Base-by-base conservation (phyloP, 2,888 invertebrate genomes). In the Cephus sareptanus region DNA sequence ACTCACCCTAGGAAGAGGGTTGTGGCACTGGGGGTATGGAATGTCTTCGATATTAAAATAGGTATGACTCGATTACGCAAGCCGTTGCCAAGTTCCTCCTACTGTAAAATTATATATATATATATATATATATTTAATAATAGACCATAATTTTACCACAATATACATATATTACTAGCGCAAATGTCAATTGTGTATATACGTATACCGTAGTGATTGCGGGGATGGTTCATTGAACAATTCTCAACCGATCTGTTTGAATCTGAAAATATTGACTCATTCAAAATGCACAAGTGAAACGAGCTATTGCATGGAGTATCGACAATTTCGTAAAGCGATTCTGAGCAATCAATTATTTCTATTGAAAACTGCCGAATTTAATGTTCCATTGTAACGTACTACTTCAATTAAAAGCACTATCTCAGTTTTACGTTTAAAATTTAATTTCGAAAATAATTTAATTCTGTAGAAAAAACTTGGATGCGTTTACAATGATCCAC, bases 31-130 rank as follows among this genome's bases (percentile, higher is more conserved):
- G 56, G 23, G 9, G 9, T 23, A 56, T 56, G 23, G 23, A 56
- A 23, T 56, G 56, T 35, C 74, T 40, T 68, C 12, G 69, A 77
- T 77, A 77, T 74, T 77, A 74, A 77, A 77, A 74, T 31, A 69
- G 30, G 69, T 74, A 74, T 74, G 68, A 33, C 35, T 11, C 69
- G 77, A 69, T 77, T 77, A 34, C 74, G 74, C 30, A 77, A 73
- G 74, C 23, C 15, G 4, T 15, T 40, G 15, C 40, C 6, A 40
- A 23, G 40, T 15, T 40, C 40, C 15, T 40, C 1, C 40, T 40
- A 40, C 15, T 15, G 23, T 23, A 4, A 40, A 40, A 40, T 40
- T 40, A 40, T 23, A 40, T 15, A 35, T 13, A 0, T 15, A 4
- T 40, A 4, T 40, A 40, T 40, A 13, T 37, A 40, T 40, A 40